Conservation (phyloP, 2,113 vertebrate species). For the Lepidothrix coronata region DNA sequence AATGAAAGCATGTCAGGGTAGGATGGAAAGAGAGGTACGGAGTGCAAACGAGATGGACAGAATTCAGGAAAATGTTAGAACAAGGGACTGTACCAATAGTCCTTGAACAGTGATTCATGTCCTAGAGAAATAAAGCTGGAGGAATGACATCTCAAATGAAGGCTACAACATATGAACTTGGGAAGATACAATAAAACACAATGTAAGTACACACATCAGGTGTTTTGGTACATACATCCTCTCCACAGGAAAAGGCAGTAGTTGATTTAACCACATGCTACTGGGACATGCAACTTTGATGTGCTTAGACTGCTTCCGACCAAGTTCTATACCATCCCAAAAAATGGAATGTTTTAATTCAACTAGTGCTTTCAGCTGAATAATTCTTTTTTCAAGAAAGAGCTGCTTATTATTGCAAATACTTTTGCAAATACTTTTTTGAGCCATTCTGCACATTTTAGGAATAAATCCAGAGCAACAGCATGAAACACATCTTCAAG, state of each 20-base stretch:
- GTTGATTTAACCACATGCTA: neutral
- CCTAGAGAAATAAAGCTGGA: neutral
- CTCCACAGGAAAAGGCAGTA: neutral
- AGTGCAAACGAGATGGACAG: neutral
- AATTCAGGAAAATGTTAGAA: neutral
- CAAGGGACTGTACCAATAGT: neutral
- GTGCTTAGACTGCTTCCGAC: neutral
- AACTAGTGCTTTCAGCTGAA: neutral
- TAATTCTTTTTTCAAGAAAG: neutral
- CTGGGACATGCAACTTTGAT: rapidly evolving
- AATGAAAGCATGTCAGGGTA: neutral
- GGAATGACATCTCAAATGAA: neutral
- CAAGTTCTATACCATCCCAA: neutral
- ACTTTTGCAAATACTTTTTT: neutral
- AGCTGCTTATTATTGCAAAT: neutral
- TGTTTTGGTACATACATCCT: neutral
- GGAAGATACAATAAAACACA: neutral
- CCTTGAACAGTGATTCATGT: neutral
- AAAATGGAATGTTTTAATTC: neutral
- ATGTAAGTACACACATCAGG: rapidly evolving
- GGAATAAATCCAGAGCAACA: neutral
- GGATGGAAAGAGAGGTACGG: neutral
- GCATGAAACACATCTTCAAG: neutral
- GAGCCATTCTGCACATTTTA: neutral
- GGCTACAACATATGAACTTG: neutral